phyloP scores from a whole-genome alignment of 2,113 vertebrate species.

The Onychorhynchus coronatus region DNA sequence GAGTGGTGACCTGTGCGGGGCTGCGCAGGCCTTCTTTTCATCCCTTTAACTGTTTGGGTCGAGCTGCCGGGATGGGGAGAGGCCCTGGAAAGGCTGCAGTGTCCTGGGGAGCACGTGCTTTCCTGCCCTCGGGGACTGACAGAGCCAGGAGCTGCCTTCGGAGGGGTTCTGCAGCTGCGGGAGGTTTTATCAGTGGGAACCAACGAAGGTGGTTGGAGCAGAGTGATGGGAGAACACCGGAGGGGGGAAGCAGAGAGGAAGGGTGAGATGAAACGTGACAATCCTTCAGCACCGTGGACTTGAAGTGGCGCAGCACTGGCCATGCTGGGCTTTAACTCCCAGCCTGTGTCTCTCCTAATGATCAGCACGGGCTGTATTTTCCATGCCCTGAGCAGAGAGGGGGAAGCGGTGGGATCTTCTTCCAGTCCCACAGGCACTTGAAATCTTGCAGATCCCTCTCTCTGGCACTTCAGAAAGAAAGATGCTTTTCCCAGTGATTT shows the following conservation, averaged over 20 bases:
- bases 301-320: not conserved
- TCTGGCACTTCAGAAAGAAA: not conserved
- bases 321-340: not conserved
- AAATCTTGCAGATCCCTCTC: not conserved
- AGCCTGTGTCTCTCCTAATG: not conserved
- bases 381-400: not conserved
- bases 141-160: not conserved
- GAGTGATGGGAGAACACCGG: not conserved
- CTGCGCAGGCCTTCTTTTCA: not conserved
- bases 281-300: not conserved
- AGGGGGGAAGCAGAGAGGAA: not conserved
- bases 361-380: not conserved
- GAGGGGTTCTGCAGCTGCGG: not conserved
- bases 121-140: not conserved
- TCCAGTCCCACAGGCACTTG: not conserved
- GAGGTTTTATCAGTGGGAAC: not conserved
- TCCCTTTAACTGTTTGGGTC: not conserved
- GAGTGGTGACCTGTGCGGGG: rapidly evolving
- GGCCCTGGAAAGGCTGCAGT: not conserved
- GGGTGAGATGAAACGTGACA: not conserved
- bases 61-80: not conserved
- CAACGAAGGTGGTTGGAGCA: not conserved
- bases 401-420: not conserved
- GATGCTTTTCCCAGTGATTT: not conserved
- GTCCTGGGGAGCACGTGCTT: rapidly evolving